phyloP scores from a whole-genome alignment of 2,888 invertebrate species.

The Apodemia hepburni region DNA sequence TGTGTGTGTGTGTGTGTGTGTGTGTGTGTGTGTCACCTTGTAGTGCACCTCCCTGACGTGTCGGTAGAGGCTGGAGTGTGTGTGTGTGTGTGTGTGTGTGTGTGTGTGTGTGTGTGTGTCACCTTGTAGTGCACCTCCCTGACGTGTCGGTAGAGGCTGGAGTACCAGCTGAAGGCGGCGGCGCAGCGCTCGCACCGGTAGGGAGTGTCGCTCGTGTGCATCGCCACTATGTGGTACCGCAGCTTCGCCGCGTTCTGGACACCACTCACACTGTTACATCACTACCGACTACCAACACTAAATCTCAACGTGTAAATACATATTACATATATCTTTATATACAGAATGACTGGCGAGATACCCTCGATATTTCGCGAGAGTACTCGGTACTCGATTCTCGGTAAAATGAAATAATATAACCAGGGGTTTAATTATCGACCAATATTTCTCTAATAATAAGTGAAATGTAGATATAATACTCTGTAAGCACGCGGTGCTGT shows the following conservation, averaged over 20 bases:
- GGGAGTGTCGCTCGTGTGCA: conserved; percentile 66
- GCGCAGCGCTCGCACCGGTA: conserved; percentile 57
- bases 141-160: conserved; percentile 62
- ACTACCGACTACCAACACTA: too few species aligned
- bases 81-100: neutral
- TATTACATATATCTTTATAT: too few species aligned
- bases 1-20: conserved; percentile 1
- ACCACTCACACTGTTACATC: conserved; percentile 1
- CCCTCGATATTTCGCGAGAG: too few species aligned
- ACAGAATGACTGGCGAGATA: too few species aligned
- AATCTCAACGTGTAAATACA: too few species aligned
- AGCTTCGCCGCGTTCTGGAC: conserved; percentile 62
- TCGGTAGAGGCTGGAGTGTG: conserved; percentile 49
- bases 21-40: conserved; percentile 43
- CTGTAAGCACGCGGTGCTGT: too few species aligned
- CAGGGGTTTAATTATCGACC: too few species aligned
- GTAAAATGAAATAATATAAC: too few species aligned
- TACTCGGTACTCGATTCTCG: too few species aligned
- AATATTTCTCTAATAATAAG: too few species aligned
- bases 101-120: too few species aligned
- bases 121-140: conserved; percentile 69
- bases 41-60: conserved; percentile 65
- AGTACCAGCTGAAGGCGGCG: conserved; percentile 71
- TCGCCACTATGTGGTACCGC: conserved; percentile 67
- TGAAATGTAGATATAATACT: too few species aligned